These are phyloP conservation scores for Acanthurus leucopareius DNA, from an alignment of 2,797 vertebrate species.

Conservation along the genomic window DNA sequence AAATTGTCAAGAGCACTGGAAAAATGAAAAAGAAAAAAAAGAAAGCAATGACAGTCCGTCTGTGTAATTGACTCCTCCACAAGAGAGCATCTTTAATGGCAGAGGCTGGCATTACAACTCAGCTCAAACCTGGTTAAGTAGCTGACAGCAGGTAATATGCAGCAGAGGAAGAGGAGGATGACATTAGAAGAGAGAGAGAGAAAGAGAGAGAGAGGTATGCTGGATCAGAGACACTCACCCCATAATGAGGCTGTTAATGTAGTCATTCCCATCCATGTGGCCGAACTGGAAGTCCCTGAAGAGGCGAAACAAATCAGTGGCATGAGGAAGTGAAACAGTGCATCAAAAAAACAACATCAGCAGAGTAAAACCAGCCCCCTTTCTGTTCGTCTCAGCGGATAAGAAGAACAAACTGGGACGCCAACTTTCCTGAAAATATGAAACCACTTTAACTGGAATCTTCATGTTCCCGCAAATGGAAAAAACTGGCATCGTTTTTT, in stretches of 20 bases:
- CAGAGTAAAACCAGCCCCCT: not conserved
- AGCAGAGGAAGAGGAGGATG: conserved; percentile 39
- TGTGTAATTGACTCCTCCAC: conserved; percentile 75
- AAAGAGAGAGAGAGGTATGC: conserved; percentile 20
- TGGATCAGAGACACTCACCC: conserved; percentile 89
- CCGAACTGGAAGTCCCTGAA: conserved; percentile 95
- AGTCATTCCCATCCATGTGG: conserved; percentile 97
- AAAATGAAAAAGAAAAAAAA: not conserved
- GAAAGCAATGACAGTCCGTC: conserved; percentile 61
- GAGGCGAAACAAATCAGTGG: conserved; percentile 50
- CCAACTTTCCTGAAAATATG: conserved; percentile 30
- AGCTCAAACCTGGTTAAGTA: conserved; percentile 51
- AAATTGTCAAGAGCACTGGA: conserved; percentile 30
- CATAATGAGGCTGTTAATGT: conserved; percentile 98
- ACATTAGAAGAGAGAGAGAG: conserved; percentile 32
- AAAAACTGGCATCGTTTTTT: conserved; percentile 30
- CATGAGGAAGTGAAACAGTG: conserved; percentile 28
- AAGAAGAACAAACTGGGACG: conserved; percentile 24
- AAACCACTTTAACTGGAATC: conserved; percentile 35
- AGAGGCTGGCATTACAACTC: conserved; percentile 58
- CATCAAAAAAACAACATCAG: conserved; percentile 26
- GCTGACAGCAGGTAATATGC: conserved; percentile 64
- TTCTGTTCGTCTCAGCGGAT: conserved; percentile 11
- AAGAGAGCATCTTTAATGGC: conserved; percentile 69
- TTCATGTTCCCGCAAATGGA: not conserved